These are phyloP conservation scores for Paratilapia polleni DNA, from an alignment of 2,113 vertebrate species.

Conservation along the genomic window DNA sequence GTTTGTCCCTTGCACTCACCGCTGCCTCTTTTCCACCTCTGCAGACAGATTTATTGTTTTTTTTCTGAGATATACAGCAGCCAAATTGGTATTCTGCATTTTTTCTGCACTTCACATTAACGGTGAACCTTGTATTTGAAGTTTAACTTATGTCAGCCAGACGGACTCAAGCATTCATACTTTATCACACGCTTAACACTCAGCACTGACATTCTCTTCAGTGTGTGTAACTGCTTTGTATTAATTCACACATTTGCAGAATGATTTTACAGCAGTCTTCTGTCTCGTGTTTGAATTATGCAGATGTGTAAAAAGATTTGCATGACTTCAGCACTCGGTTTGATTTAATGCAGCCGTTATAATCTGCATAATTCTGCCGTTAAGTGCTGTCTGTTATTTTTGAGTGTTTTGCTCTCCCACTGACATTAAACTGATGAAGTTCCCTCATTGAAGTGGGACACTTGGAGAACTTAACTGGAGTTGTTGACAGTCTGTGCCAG, in stretches of 20 bases:
- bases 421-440: conserved; percentile 5
- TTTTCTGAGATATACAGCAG: background rate
- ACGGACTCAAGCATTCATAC: background rate
- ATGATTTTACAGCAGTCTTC: background rate
- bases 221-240: background rate
- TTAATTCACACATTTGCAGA: background rate
- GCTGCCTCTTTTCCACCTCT: background rate
- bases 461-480: background rate
- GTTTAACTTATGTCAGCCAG: background rate
- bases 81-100: background rate
- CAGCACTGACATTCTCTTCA: background rate
- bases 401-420: background rate
- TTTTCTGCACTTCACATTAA: background rate
- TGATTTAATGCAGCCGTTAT: background rate
- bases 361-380: background rate
- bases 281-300: background rate
- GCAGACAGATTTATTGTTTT: background rate
- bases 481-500: background rate
- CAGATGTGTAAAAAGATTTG: background rate
- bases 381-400: conserved; percentile 2
- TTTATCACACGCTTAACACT: background rate
- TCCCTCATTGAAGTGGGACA: background rate
- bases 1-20: background rate
- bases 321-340: background rate
- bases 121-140: conserved; percentile 14